A percentile compares a stretch with the other conserved stretches of the same genome.
phyloP scores from a whole-genome alignment of 2,888 invertebrate genomes.

The Callosobruchus maculatus region DNA sequence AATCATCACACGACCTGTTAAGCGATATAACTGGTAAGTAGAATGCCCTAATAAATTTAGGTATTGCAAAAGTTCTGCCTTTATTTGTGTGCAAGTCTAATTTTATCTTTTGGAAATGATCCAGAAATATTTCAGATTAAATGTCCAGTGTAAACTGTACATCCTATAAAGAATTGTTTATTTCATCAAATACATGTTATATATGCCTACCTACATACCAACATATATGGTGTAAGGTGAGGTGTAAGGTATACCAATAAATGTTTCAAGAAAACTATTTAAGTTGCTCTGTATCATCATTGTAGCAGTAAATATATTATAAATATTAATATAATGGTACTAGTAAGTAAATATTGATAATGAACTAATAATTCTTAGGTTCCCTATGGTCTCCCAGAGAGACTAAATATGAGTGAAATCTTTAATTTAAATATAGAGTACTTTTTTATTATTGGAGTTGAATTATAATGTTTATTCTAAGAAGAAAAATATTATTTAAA shows the following conservation, averaged over 20 bases:
- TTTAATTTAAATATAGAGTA: no score
- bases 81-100: conserved; percentile 38
- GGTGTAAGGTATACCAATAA: background rate
- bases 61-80: conserved; percentile 21
- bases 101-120: conserved; percentile 40
- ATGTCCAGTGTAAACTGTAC: conserved; percentile 4
- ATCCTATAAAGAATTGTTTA: background rate
- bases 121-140: conserved; percentile 24
- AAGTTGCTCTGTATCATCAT: background rate
- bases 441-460: no score
- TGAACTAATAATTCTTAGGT: no score
- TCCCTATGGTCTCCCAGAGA: no score
- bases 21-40: conserved; percentile 38
- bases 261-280: background rate
- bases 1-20: conserved; percentile 31
- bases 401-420: no score
- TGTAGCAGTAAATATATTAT: no score
- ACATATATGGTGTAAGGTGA: background rate
- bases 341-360: no score
- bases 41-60: conserved; percentile 16
- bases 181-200: background rate
- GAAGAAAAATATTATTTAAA: no score
- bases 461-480: no score
- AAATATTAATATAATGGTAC: no score
- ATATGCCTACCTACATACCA: background rate